phyloP scores from a whole-genome alignment of 2,888 invertebrate genomes.

The Eurois occulta region DNA sequence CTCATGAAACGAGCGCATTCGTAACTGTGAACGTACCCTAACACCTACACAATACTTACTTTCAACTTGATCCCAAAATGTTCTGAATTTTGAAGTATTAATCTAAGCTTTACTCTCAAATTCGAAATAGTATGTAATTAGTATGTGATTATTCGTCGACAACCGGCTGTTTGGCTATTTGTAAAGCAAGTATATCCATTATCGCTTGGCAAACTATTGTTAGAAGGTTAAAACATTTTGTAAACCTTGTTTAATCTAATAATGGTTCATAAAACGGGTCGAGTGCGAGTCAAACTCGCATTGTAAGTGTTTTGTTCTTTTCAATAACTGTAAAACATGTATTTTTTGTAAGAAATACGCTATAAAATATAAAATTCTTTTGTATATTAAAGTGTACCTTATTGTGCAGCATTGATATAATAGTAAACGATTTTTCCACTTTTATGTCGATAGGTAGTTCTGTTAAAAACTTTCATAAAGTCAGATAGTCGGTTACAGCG shows the following conservation, averaged over 20 bases:
- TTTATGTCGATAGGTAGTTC: slow-evolving; percentile 5
- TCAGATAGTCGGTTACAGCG: slow-evolving; percentile 47
- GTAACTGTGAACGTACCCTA: not conserved
- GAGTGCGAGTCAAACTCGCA: slow-evolving; percentile 55
- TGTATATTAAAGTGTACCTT: slow-evolving; percentile 59
- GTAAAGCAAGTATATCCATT: slow-evolving; percentile 37
- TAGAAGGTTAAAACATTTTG: slow-evolving; percentile 29
- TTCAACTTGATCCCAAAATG: slow-evolving; percentile 6
- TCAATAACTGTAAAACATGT: slow-evolving; percentile 46
- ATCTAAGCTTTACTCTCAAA: slow-evolving; percentile 44
- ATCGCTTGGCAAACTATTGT: slow-evolving; percentile 34
- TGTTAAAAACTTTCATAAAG: slow-evolving; percentile 11
- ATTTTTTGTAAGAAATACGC: slow-evolving; percentile 60
- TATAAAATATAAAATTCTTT: slow-evolving; percentile 58
- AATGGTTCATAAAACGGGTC: slow-evolving; percentile 38
- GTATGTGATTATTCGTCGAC: slow-evolving; percentile 47
- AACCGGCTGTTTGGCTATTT: slow-evolving; percentile 58
- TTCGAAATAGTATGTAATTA: slow-evolving; percentile 46
- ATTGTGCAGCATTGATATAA: slow-evolving; percentile 37
- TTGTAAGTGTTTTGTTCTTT: slow-evolving; percentile 49
- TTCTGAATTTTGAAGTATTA: slow-evolving; percentile 38
- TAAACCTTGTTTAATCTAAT: slow-evolving; percentile 30
- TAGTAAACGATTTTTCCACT: not conserved
- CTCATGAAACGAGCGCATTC: slow-evolving; percentile 15
- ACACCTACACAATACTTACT: slow-evolving; percentile 11